Base-by-base conservation (phyloP, 2,113 vertebrate species). In the Labrus mixtus region DNA sequence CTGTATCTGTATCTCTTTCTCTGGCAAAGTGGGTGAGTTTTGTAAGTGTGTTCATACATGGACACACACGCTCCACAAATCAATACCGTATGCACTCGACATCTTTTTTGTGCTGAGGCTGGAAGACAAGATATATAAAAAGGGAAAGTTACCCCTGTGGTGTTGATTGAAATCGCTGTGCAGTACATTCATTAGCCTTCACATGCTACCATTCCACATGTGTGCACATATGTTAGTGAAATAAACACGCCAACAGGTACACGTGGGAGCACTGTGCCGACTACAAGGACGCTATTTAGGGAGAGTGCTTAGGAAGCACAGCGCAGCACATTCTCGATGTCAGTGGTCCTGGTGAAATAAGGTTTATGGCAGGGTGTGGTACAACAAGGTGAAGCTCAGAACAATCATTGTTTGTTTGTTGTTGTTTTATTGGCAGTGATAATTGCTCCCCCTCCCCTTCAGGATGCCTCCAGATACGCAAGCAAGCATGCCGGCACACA, bases 231-330 rank as follows among this genome's bases (percentile, higher is more conserved):
- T 64, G 37, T 71, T 69, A 54, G 12, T 58, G 73, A 71, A 55
- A 72, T 50, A 3, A 56, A 75, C 67, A 76, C 66, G 74, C n/a
- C 46, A 63, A 60, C 77, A 85, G 75, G 76, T 88, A 82, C 84
- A 79, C 62, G 48, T 81, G 75, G 72, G 54, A 69, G 86, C 84
- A 72, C 81, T 48, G 50, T 83, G 81, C 62, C 81, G 58, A 76
- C 87, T 88, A 73, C 59, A 84, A 82, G 62, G 79, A 75, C 78
- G 87, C 84, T 89, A 85, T 91, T 92, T 86, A 63, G 62, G 69
- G 82, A 90, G 90, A 92, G 76, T 94, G 94, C 93, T 94, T 94
- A 93, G 76, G 82, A 89, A 90, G 93, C 93, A 94, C 87, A 93
- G 87, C 90, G 36, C 92, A 94, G 92, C 94, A 92, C 89, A 92